These are phyloP conservation scores for Cottus gobio DNA, from an alignment of 2,113 vertebrate species.

Conservation along the genomic window DNA sequence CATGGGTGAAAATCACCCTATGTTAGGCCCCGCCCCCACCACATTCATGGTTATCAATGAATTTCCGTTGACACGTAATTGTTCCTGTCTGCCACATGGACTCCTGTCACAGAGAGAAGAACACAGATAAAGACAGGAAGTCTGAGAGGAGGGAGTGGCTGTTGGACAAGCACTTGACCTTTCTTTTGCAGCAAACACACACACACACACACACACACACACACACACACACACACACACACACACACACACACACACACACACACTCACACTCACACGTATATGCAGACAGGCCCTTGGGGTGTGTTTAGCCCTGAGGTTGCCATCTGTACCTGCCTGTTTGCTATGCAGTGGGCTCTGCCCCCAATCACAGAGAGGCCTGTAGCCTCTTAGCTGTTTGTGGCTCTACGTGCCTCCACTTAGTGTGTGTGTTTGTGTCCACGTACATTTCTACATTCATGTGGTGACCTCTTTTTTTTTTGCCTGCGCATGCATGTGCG, in stretches of 20 bases:
- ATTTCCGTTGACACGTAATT: not conserved
- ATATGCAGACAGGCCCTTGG: constrained; percentile 39
- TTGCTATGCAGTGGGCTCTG: constrained; percentile 68
- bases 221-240: constrained; percentile 26
- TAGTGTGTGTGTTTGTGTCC: constrained; percentile 6
- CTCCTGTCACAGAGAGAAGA: not conserved
- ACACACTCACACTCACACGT: constrained; percentile 23
- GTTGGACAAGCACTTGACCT: constrained; percentile 60
- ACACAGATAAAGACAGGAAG: constrained; percentile 29
- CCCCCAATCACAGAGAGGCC: constrained; percentile 42
- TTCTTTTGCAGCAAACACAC: constrained; percentile 27
- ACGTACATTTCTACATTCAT: constrained; percentile 9
- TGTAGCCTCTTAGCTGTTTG: constrained; percentile 42
- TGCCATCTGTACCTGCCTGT: constrained; percentile 76
- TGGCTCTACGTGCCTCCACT: constrained; percentile 36
- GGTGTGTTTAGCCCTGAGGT: constrained; percentile 73
- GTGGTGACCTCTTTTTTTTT: not conserved
- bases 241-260: constrained; percentile 24
- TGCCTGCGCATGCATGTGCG: not conserved
- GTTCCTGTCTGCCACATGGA: not conserved
- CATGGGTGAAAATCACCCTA: too few relatives aligned
- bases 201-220: constrained; percentile 3
- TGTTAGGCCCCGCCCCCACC: too few relatives aligned
- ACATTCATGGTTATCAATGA: not conserved
- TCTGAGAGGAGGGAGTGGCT: constrained; percentile 18